These are phyloP conservation scores for Stenolophus ochropezus DNA, from an alignment of 2,888 invertebrate species.

Conservation along the genomic window DNA sequence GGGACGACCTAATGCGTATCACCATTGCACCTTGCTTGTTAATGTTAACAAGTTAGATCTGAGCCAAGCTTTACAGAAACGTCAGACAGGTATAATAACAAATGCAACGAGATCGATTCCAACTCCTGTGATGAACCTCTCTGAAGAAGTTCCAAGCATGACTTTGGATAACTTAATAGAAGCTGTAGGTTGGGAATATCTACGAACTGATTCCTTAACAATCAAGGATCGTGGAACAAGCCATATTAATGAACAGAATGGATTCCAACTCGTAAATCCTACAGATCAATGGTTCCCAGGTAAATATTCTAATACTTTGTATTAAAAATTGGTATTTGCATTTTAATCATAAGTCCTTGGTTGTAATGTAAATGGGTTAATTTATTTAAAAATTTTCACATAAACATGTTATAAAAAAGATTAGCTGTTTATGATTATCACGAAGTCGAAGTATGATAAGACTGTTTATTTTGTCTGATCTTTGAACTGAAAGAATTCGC, in stretches of 20 bases:
- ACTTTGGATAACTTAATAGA: constrained; percentile 84
- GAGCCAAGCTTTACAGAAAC: constrained; percentile 82
- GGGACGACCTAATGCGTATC: constrained; percentile 92
- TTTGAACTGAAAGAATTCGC: background rate
- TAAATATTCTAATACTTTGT: constrained; percentile 68
- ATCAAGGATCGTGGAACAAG: constrained; percentile 83
- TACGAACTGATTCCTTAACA: constrained; percentile 82
- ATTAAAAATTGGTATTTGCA: no score
- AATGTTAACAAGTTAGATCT: constrained; percentile 87
- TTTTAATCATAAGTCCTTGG: background rate
- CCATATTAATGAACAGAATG: constrained; percentile 84
- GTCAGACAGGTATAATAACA: constrained; percentile 87
- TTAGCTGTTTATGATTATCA: no score
- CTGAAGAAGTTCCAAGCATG: constrained; percentile 83
- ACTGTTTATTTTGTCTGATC: background rate
- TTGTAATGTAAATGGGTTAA: background rate
- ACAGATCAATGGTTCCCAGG: constrained; percentile 92
- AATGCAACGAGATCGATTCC: constrained; percentile 90
- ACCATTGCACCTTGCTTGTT: constrained; percentile 96
- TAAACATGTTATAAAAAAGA: background rate
- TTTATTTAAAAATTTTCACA: background rate
- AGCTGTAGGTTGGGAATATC: constrained; percentile 89
- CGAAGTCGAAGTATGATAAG: background rate
- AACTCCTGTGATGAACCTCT: constrained; percentile 85
- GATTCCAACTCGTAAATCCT: constrained; percentile 90